Evolutionary conservation across 2,113 vertebrate species (phyloP), one percentile per base, ranked within the genome.

Genomic region (Aspiorhynchus laticeps): DNA sequence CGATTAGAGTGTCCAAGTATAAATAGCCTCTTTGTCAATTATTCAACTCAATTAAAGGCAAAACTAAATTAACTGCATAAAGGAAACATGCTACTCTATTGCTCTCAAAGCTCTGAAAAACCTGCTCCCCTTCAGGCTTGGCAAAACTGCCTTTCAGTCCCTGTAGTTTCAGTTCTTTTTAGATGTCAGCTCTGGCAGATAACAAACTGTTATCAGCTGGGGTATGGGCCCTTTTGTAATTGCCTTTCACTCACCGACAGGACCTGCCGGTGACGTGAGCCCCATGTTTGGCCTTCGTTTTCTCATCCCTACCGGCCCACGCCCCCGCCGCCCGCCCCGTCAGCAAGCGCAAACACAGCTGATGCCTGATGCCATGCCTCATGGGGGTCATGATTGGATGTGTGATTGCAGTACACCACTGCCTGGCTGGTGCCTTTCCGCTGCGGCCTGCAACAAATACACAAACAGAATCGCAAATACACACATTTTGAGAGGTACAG

Each of bases 171-270:
- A 84, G 51, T 87, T 76, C 61, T 33, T 61, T 83, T 71, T 61
- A 59, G 85, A 67, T 82, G 85, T 86, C 86, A 77, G 63, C 83
- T 53, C 76, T 89, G 87, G 77, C 87, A 85, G 85, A 91, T 85
- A 88, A 87, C 76, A 56, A 88, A 83, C 85, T 80, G 73, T 76
- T 88, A 87, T 89, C 65, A 80, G 82, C 53, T 38, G 53, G 53
- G 48, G 84, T 85, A 71, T 83, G 79, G 85, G 73, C 74, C 65
- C 56, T 77, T 91, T 86, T 82, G 87, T 88, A 87, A 88, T 86
- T 88, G 87, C 82, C 78, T 91, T 91, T 89, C 85, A 89, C 82
- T 73, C 65, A 73, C n/a, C 11, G 71, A 48, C 82, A 51, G 75
- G 85, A 28, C 33, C 85, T 85, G 77, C 31, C 71, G 86, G 84